Evolutionary conservation across 1,140 invertebrate genomes (phyloP).

Genomic region (Cyrtorhinus lividipennis): DNA sequence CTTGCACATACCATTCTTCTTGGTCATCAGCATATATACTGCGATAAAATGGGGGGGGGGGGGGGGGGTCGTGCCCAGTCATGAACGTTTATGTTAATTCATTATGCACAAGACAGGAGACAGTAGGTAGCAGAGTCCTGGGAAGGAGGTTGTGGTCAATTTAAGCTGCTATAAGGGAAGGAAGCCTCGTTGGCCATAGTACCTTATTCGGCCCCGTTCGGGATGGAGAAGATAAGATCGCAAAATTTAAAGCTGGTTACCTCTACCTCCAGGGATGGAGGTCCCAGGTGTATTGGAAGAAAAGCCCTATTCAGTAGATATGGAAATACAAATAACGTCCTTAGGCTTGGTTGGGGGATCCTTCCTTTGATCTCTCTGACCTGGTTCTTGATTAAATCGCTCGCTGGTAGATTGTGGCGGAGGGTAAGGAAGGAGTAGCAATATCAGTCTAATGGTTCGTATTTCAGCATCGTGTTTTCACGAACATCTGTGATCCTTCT

Average conservation of each 20-base stretch:
- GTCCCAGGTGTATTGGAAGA: constrained; percentile 10
- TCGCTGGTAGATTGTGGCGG: too few species aligned
- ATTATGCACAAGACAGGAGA: too few species aligned
- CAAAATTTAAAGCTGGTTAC: not conserved
- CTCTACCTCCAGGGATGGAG: not conserved
- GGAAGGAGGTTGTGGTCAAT: not conserved
- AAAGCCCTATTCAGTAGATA: constrained; percentile 5
- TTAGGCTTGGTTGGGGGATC: not conserved
- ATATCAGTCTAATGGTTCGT: too few species aligned
- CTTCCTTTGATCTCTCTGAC: constrained; percentile 5
- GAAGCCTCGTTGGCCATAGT: not conserved
- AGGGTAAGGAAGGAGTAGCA: too few species aligned
- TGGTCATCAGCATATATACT: too few species aligned
- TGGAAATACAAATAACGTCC: constrained; percentile 16
- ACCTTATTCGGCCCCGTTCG: not conserved
- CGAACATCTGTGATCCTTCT: too few species aligned
- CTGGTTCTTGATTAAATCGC: not conserved
- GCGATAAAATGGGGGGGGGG: too few species aligned
- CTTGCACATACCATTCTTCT: too few species aligned
- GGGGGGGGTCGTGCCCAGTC: too few species aligned
- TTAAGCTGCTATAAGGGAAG: not conserved
- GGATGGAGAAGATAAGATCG: not conserved
- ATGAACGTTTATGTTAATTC: too few species aligned
- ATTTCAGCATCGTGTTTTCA: too few species aligned
- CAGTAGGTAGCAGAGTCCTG: too few species aligned